Conservation (phyloP, 2,113 vertebrate genomes). For the Pseudorasbora parva region DNA sequence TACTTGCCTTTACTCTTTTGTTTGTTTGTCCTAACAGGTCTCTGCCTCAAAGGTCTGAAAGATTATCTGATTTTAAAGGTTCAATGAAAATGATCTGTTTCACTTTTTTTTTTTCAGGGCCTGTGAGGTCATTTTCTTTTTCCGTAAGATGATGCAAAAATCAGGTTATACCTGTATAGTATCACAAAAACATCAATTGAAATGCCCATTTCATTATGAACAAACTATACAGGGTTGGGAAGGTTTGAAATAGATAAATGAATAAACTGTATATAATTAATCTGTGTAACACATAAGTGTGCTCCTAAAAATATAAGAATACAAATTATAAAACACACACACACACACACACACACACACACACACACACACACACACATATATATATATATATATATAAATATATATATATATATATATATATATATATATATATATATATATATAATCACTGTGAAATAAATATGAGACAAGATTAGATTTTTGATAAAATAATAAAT, state of each 20-base stretch:
- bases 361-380: too few species aligned
- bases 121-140: constrained; percentile 24
- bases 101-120: background rate
- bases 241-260: background rate
- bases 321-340: too few species aligned
- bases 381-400: too few species aligned
- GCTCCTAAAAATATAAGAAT: too few species aligned
- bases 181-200: too few species aligned
- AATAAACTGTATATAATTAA: background rate
- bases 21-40: background rate
- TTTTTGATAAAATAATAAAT: too few species aligned
- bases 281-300: too few species aligned
- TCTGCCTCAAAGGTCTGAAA: constrained; percentile 6
- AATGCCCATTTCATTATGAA: background rate
- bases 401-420: too few species aligned
- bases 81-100: constrained; percentile 53
- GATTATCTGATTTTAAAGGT: constrained; percentile 56
- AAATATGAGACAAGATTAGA: too few species aligned
- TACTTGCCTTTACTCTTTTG: background rate
- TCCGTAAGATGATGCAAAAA: background rate
- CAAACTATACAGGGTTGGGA: background rate
- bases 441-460: too few species aligned
- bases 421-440: too few species aligned
- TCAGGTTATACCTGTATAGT: constrained; percentile 7
- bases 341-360: too few species aligned